These are phyloP conservation scores for Sebastes nivosus DNA, from an alignment of 2,797 vertebrate genomes.

Conservation along the genomic window DNA sequence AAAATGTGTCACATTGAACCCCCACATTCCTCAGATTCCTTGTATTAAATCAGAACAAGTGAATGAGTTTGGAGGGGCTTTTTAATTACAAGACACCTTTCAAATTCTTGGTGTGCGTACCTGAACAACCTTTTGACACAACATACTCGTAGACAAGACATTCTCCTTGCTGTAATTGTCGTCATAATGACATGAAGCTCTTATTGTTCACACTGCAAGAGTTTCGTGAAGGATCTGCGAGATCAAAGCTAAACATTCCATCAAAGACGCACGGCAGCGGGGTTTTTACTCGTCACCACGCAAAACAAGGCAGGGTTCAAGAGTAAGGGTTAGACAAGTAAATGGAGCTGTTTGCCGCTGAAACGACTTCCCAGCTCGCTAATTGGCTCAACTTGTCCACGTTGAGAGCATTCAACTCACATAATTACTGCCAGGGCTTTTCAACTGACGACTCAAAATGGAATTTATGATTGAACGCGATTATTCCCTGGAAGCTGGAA, in stretches of 20 bases:
- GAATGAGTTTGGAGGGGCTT: not conserved
- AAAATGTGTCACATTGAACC: not conserved
- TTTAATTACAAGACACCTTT: not conserved
- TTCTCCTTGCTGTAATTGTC: not conserved
- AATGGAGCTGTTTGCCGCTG: not conserved
- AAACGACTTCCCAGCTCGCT: conserved; percentile 40
- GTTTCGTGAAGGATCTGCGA: not conserved
- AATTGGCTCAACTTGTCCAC: conserved; percentile 67
- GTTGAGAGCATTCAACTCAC: conserved; percentile 21
- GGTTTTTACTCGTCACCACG: not conserved
- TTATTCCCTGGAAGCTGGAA: conserved; percentile 18
- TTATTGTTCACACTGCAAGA: not conserved
- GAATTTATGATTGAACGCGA: conserved; percentile 40
- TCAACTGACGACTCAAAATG: conserved; percentile 11
- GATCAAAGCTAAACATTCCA: conserved; percentile 13
- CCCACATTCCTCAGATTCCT: not conserved
- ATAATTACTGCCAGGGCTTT: conserved; percentile 61
- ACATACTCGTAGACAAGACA: too few relatives aligned
- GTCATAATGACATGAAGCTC: not conserved
- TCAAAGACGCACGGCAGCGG: not conserved
- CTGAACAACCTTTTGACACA: not conserved
- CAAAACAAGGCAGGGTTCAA: conserved; percentile 9
- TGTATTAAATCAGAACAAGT: not conserved
- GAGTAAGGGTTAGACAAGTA: not conserved
- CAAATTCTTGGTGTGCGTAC: not conserved